Evolutionary conservation across 2,113 vertebrate genomes (phyloP).

Genomic region (Oenanthe oenanthe): DNA sequence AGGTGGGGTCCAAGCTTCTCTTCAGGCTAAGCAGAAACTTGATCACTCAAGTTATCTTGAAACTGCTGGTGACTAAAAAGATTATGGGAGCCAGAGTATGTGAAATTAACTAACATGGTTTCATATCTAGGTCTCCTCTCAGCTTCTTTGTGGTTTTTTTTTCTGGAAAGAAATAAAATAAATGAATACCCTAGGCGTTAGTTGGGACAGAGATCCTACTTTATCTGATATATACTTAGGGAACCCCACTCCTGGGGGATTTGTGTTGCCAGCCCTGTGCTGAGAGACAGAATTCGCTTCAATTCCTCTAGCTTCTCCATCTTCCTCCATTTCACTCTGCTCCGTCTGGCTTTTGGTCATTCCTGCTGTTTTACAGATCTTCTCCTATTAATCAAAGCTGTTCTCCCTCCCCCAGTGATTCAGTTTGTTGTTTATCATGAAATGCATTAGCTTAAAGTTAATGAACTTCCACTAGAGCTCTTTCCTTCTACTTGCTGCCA

Average conservation of each 20-base stretch:
- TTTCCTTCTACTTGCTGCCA: constrained; percentile 20
- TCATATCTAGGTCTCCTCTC: neutral
- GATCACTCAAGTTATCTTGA: neutral
- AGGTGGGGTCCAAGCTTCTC: neutral
- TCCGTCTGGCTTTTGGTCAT: neutral
- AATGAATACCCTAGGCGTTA: rapidly evolving
- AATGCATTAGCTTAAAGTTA: constrained; percentile 31
- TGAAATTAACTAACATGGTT: neutral
- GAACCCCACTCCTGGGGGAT: neutral
- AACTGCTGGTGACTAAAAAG: neutral
- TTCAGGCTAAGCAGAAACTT: neutral
- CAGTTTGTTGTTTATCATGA: neutral
- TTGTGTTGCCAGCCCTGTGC: neutral
- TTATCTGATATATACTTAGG: neutral
- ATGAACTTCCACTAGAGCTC: constrained; percentile 36
- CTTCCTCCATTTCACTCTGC: neutral
- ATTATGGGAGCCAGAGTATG: neutral
- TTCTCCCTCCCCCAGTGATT: neutral
- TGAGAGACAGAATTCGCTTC: neutral
- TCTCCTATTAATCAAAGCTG: neutral
- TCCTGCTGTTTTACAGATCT: constrained; percentile 9
- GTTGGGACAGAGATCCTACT: neutral
- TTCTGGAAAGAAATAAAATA: neutral
- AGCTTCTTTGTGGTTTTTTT: neutral
- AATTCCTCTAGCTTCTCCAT: neutral